phyloP scores from a whole-genome alignment of 2,113 vertebrate genomes.

The Antechinus stuartii region DNA sequence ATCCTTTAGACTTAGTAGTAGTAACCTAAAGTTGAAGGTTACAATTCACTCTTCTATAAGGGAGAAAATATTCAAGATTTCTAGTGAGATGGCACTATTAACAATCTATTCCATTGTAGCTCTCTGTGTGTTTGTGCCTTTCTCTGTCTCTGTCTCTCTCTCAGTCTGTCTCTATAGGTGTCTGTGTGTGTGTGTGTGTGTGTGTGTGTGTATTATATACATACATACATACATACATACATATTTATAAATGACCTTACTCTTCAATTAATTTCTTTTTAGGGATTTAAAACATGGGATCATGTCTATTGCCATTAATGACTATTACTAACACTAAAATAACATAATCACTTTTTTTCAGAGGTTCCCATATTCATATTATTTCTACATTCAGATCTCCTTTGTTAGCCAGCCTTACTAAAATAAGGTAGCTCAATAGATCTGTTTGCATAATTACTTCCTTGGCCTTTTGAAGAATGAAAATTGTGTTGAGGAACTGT shows the following conservation, averaged over 20 bases:
- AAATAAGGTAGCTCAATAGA: neutral
- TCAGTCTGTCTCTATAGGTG: too few relatives aligned
- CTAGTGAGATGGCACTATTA: neutral
- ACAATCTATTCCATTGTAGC: neutral
- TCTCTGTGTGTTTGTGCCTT: too few relatives aligned
- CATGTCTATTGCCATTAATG: neutral
- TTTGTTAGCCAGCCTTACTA: neutral
- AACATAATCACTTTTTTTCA: neutral
- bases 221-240: too few relatives aligned
- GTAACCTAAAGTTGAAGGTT: too few relatives aligned
- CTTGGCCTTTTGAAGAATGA: neutral
- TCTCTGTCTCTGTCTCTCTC: too few relatives aligned
- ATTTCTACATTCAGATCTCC: neutral
- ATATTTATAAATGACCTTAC: too few relatives aligned
- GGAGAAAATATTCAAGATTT: neutral
- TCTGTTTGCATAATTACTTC: neutral
- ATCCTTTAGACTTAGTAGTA: too few relatives aligned
- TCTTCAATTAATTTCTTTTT: neutral
- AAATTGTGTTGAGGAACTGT: neutral
- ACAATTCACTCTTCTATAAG: too few relatives aligned
- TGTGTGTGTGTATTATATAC: too few relatives aligned
- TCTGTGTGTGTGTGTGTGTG: too few relatives aligned
- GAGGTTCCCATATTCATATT: neutral
- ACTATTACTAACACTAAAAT: neutral
- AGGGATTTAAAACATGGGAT: neutral